These are phyloP conservation scores for Brachynemurus nebulosus DNA, from an alignment of 2,888 invertebrate genomes.

Conservation along the genomic window DNA sequence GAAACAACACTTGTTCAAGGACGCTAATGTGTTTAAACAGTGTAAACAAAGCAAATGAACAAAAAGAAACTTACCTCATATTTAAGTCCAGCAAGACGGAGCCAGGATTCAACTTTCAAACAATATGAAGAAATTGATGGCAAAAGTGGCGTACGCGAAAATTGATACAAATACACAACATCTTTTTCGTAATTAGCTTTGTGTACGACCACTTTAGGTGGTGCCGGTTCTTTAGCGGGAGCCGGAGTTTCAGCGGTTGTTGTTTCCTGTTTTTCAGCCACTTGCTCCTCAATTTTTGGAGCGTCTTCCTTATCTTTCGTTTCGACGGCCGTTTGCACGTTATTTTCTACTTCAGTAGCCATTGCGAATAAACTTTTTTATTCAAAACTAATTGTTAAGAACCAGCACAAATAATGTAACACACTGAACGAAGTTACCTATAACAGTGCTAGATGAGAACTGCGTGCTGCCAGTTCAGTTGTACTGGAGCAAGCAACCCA, in stretches of 20 bases:
- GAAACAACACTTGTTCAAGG: constrained; percentile 1
- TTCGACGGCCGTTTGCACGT: constrained; percentile 46
- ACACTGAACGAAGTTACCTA: neutral
- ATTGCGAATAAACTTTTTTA: constrained; percentile 29
- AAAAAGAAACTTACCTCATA: constrained; percentile 70
- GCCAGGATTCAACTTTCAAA: constrained; percentile 93
- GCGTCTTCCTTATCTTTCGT: constrained; percentile 37
- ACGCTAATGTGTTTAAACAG: neutral
- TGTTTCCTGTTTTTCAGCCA: constrained; percentile 29
- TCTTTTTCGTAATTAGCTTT: constrained; percentile 84
- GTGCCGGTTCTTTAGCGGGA: constrained; percentile 46
- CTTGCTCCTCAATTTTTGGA: constrained; percentile 32
- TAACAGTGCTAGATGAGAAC: neutral
- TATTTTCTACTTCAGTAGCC: constrained; percentile 66
- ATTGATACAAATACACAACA: constrained; percentile 86
- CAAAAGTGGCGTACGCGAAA: constrained; percentile 76
- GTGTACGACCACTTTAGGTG: constrained; percentile 68
- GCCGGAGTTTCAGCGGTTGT: constrained; percentile 34
- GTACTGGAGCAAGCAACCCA: constrained; percentile 1
- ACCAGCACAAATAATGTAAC: neutral
- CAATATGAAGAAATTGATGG: constrained; percentile 87
- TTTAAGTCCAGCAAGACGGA: constrained; percentile 78
- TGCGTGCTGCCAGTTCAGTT: neutral
- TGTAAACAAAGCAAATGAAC: neutral
- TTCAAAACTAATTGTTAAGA: neutral